Evolutionary conservation across 2,888 invertebrate species (phyloP).

Genomic region (Minunthozetes semirufus): DNA sequence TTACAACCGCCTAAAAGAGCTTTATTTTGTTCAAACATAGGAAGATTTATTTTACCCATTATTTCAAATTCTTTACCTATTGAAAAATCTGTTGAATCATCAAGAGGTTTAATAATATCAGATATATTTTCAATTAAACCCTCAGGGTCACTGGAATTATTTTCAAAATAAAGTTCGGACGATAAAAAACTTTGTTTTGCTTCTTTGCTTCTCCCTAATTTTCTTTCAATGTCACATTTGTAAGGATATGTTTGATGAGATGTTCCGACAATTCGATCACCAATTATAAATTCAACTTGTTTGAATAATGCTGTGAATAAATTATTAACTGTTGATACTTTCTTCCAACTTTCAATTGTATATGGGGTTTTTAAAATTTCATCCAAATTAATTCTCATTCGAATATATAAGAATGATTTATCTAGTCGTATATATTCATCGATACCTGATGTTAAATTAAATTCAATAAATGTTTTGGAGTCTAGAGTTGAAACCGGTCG

Average conservation of each 20-base stretch:
- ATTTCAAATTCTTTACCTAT: not conserved
- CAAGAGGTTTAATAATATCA: not conserved
- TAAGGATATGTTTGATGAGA: conserved; percentile 5
- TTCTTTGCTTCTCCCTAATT: not conserved
- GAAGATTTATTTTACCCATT: not conserved
- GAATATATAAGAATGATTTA: conserved; percentile 1
- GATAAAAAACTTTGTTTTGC: not conserved
- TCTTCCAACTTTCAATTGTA: not conserved
- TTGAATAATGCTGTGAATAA: not conserved
- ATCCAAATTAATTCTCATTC: not conserved
- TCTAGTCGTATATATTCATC: conserved; percentile 6
- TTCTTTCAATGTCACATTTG: conserved; percentile 3
- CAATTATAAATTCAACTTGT: conserved; percentile 10
- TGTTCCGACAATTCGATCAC: not conserved
- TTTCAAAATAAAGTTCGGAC: not conserved
- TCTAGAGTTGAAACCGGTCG: not conserved
- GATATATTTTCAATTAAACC: too few species aligned
- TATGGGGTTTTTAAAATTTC: not conserved
- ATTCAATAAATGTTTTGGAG: not conserved
- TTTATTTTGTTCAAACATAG: not conserved
- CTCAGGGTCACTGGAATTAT: not conserved
- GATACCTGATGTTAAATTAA: not conserved
- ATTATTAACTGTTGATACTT: conserved; percentile 10
- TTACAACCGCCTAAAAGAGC: not conserved
- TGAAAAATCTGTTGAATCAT: not conserved